phyloP scores from a whole-genome alignment of 1,140 invertebrate genomes.

The Teleogryllus occipitalis region DNA sequence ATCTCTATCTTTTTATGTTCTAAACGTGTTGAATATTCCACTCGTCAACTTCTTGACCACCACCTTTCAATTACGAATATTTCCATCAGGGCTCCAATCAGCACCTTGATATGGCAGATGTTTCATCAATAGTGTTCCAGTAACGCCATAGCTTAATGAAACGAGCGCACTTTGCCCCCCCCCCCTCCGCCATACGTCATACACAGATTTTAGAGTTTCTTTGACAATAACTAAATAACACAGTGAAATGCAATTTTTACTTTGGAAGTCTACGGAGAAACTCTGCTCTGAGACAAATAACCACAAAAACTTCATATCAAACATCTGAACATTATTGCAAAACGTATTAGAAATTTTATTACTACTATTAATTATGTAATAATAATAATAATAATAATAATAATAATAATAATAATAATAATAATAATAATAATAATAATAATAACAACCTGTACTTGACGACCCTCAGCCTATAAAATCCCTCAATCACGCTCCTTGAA shows the following conservation, averaged over 20 bases:
- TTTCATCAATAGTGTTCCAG: too few species aligned
- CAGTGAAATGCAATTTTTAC: not conserved
- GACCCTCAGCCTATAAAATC: not conserved
- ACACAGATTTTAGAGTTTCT: not conserved
- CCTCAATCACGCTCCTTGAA: too few species aligned
- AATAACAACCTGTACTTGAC: not conserved
- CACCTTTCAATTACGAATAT: too few species aligned
- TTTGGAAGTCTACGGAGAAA: not conserved
- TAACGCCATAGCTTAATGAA: too few species aligned
- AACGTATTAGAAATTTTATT: not conserved
- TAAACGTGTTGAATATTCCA: too few species aligned
- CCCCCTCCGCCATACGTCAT: not conserved
- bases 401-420: slow-evolving; percentile 8
- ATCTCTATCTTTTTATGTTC: too few species aligned
- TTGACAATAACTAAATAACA: not conserved
- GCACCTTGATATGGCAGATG: too few species aligned
- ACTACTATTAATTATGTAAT: not conserved
- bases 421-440: slow-evolving; percentile 8
- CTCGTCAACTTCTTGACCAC: too few species aligned
- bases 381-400: slow-evolving; percentile 6
- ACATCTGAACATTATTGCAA: not conserved
- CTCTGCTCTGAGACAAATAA: too few species aligned
- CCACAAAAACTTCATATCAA: not conserved
- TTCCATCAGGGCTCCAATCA: too few species aligned
- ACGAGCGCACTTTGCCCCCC: too few species aligned